Percentiles rank a stretch among this genome's conserved stretches.
These are phyloP conservation scores for Toxostoma redivivum DNA, from an alignment of 2,113 vertebrate species.

Conservation along the genomic window DNA sequence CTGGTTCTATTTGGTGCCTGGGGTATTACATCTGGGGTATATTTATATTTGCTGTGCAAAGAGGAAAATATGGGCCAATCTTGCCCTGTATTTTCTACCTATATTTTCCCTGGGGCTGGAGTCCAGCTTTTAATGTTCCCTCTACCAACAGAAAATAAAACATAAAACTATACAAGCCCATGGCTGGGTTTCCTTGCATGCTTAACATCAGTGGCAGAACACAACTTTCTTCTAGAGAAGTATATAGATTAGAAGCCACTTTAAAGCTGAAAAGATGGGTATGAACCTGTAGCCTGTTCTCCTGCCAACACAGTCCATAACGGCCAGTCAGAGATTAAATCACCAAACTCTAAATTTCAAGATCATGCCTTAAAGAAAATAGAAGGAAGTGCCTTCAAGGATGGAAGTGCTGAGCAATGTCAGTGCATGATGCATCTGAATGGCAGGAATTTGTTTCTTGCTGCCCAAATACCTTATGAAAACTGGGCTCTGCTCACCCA, in stretches of 20 bases:
- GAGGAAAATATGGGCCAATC: background rate
- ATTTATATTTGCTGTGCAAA: background rate
- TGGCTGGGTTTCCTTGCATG: background rate
- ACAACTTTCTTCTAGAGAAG: background rate
- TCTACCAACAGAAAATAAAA: background rate
- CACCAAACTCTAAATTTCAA: background rate
- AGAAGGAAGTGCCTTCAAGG: background rate
- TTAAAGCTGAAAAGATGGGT: background rate
- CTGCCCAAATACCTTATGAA: background rate
- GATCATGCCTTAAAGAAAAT: background rate
- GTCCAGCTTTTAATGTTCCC: background rate
- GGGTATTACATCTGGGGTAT: background rate
- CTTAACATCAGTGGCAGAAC: background rate
- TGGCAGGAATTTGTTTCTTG: background rate
- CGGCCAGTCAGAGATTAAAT: background rate
- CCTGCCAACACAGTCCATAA: background rate
- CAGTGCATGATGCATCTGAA: background rate
- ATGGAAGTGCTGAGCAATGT: background rate
- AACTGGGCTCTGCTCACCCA: background rate
- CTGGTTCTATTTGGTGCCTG: background rate
- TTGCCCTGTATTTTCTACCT: background rate
- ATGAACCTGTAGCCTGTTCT: background rate
- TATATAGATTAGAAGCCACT: background rate
- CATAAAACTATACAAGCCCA: background rate
- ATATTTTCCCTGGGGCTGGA: background rate